phyloP scores from a whole-genome alignment of 1,140 invertebrate species.

The Danaus plexippus region DNA sequence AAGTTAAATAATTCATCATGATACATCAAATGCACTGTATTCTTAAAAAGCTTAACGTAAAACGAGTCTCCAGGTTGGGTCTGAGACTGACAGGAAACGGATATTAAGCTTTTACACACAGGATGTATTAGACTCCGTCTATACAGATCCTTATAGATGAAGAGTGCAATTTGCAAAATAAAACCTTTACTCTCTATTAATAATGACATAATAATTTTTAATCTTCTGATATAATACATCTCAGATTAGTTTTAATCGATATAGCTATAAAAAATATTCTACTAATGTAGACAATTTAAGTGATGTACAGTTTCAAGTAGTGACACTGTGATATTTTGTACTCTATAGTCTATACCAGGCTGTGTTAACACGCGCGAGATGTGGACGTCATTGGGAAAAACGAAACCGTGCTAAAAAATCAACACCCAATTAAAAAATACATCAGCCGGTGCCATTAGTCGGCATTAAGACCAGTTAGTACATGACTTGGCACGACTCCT shows the following conservation, averaged over 20 bases:
- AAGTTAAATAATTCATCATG: too few species aligned
- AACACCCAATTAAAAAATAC: conserved; percentile 14
- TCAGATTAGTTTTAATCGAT: too few species aligned
- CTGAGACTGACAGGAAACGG: conserved; percentile 19
- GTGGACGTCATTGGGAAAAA: too few species aligned
- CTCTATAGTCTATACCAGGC: too few species aligned
- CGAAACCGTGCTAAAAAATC: background rate
- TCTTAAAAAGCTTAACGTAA: too few species aligned
- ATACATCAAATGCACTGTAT: too few species aligned
- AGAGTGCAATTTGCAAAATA: conserved; percentile 7
- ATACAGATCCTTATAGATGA: conserved; percentile 9
- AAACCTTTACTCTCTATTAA: background rate
- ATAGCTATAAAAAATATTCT: too few species aligned
- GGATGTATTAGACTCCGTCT: conserved; percentile 16
- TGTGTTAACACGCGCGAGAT: too few species aligned
- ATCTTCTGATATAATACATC: background rate
- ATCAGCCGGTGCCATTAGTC: conserved; percentile 14
- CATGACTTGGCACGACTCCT: conserved; percentile 17
- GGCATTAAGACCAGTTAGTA: conserved; percentile 14
- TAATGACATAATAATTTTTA: background rate
- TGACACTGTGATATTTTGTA: too few species aligned
- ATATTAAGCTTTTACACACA: conserved; percentile 22
- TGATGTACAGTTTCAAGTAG: too few species aligned
- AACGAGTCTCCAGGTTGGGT: background rate
- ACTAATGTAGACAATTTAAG: too few species aligned